Percentiles rank a stretch among this genome's conserved stretches.
phyloP scores from a whole-genome alignment of 2,797 vertebrate species.

The Mycteria americana region DNA sequence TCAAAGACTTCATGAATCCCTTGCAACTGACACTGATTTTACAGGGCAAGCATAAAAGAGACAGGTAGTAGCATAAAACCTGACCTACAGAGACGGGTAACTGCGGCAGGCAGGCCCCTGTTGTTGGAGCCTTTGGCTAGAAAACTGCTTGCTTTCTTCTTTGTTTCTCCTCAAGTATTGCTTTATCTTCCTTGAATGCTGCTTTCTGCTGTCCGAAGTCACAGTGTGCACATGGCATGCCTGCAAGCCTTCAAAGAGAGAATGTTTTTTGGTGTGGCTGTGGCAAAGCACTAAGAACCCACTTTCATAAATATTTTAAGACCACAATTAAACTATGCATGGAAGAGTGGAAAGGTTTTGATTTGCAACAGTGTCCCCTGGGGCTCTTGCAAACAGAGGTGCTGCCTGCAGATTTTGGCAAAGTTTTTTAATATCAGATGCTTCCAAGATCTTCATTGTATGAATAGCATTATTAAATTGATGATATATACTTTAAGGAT shows the following conservation, averaged over 20 bases:
- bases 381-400: not conserved
- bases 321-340: not conserved
- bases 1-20: conserved; percentile 53
- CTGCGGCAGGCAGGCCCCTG: not conserved
- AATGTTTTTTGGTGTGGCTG: not conserved
- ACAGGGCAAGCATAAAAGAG: conserved; percentile 45
- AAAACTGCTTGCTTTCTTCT: not conserved
- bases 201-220: not conserved
- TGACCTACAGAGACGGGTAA: conserved; percentile 9
- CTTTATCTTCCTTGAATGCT: not conserved
- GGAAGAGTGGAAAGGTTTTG: not conserved
- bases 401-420: not conserved
- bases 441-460: not conserved
- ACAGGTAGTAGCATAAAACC: conserved; percentile 48
- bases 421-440: not conserved
- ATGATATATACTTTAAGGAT: not conserved
- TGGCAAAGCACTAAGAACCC: not conserved
- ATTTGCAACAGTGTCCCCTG: not conserved
- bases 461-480: not conserved
- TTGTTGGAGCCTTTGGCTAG: not conserved
- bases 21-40: conserved; percentile 17
- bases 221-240: not conserved
- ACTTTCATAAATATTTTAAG: conserved; percentile 7
- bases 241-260: not conserved
- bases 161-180: not conserved